phyloP scores from a whole-genome alignment of 2,888 invertebrate genomes.

The Ochropleura leucogaster region DNA sequence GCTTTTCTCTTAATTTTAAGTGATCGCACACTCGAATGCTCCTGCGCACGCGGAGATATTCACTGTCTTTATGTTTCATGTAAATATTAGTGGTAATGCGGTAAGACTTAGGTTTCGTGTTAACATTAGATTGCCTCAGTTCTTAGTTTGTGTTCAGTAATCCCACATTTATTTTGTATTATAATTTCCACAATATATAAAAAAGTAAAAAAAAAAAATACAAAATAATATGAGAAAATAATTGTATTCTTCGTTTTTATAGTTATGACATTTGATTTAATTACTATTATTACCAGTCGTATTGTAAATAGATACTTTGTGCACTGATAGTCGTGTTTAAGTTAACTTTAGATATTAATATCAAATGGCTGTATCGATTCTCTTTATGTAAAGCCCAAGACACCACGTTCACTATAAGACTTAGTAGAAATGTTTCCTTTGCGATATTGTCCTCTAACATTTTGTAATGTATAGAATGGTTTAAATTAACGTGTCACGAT shows the following conservation, averaged over 20 bases:
- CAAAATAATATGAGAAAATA: conserved; percentile 68
- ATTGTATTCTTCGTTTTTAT: conserved; percentile 75
- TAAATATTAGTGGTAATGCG: conserved; percentile 78
- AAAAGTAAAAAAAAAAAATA: conserved; percentile 79
- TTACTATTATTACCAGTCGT: conserved; percentile 81
- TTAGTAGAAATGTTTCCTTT: conserved; percentile 76
- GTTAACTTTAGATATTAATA: conserved; percentile 82
- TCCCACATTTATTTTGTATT: conserved; percentile 75
- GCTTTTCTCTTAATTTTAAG: conserved; percentile 73
- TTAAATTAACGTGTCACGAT: conserved; percentile 75
- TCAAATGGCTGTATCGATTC: conserved; percentile 86
- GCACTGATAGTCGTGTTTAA: conserved; percentile 88
- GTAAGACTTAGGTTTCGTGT: conserved; percentile 75
- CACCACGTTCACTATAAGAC: conserved; percentile 77
- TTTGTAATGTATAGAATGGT: conserved; percentile 76
- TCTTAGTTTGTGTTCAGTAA: conserved; percentile 83
- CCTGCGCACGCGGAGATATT: conserved; percentile 64
- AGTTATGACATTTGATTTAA: conserved; percentile 74
- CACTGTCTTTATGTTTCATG: conserved; percentile 69
- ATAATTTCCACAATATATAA: conserved; percentile 77
- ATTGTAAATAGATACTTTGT: conserved; percentile 86
- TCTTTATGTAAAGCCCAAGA: conserved; percentile 77
- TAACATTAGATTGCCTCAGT: conserved; percentile 72
- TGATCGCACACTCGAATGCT: conserved; percentile 73
- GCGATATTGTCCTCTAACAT: conserved; percentile 68